phyloP scores from a whole-genome alignment of 2,888 invertebrate species.

The Cyclophora punctaria region DNA sequence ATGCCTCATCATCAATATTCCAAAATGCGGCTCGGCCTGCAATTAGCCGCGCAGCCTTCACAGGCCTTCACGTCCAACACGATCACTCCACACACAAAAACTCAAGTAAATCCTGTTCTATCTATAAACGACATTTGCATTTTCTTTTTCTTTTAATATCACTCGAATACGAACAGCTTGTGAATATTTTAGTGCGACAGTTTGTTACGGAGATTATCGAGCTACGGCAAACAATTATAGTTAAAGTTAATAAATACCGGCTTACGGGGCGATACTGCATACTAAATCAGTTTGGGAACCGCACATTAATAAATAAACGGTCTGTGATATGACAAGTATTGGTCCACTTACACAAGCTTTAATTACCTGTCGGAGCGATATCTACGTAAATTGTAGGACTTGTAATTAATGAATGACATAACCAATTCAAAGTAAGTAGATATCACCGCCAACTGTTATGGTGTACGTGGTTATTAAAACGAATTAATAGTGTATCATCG shows the following conservation, averaged over 20 bases:
- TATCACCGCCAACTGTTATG: constrained; percentile 11
- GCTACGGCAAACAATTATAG: constrained; percentile 37
- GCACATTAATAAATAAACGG: constrained; percentile 48
- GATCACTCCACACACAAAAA: constrained; percentile 57
- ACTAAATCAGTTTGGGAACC: constrained; percentile 55
- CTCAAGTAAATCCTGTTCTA: constrained; percentile 60
- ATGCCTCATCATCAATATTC: constrained; percentile 74
- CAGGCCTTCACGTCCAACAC: constrained; percentile 60
- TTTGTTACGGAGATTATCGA: constrained; percentile 27
- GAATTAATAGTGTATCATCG: constrained; percentile 9
- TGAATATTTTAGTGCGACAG: constrained; percentile 16
- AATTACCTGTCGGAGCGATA: constrained; percentile 49
- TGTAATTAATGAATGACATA: constrained; percentile 36
- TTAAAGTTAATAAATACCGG: constrained; percentile 47
- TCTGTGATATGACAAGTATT: constrained; percentile 52
- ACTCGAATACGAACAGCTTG: constrained; percentile 17
- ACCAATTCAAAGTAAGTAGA: constrained; percentile 26
- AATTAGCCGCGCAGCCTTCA: constrained; percentile 71
- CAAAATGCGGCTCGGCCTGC: constrained; percentile 69
- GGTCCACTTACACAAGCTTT: constrained; percentile 49
- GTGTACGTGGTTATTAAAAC: constrained; percentile 15
- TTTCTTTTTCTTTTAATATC: constrained; percentile 31
- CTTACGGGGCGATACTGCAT: constrained; percentile 47
- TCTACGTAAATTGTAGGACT: constrained; percentile 24
- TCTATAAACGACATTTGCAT: constrained; percentile 57